Base-by-base conservation (phyloP, 2,888 invertebrate genomes). In the Trachelus troglodyta region DNA sequence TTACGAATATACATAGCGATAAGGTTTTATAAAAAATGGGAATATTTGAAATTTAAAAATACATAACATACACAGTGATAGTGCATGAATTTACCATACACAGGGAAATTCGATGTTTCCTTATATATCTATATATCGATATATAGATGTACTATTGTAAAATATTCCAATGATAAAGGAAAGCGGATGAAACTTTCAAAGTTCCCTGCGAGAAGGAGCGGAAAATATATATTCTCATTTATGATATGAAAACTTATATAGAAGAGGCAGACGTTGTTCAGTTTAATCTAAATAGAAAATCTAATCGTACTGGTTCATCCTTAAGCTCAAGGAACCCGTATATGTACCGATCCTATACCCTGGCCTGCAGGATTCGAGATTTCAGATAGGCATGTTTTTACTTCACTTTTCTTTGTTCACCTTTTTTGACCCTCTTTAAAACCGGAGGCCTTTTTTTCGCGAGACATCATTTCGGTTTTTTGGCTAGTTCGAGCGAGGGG, bases 391-490 rank as follows among this genome's bases (percentile, higher is more conserved):
- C 56, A 56, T 56, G 56, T 56, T 56, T 56, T 56, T 56, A 56
- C 56, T 56, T 56, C 56, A 56, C 56, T 56, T 56, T 56, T 23
- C 56, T 56, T 56, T 56, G 56, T 56, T 56, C 56, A 23, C 56
- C 6, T 56, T 23, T 40, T 56, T 23, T 9, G 23, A 23, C 40
- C 56, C 2, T 56, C 56, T 23, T 56, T 56, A 56, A 56, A 56
- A 23, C 56, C 56, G 23, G 56, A 56, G 56, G 56, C 56, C 23
- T 56, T 56, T 40, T 56, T 56, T 76, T 69, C 76, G 73, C 74
- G 40, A n/a, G n/a, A 75, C 77, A 80, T 83, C 81, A 83, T 83
- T 87, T 80, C 83, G 81, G 79, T 81, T 84, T 87, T 84, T 83
- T 83, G 75, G 79, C n/a, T 12, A 35, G 73, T 34, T 34, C 68